Conservation (phyloP, 2,888 invertebrate genomes). For the Orthosia gracilis region DNA sequence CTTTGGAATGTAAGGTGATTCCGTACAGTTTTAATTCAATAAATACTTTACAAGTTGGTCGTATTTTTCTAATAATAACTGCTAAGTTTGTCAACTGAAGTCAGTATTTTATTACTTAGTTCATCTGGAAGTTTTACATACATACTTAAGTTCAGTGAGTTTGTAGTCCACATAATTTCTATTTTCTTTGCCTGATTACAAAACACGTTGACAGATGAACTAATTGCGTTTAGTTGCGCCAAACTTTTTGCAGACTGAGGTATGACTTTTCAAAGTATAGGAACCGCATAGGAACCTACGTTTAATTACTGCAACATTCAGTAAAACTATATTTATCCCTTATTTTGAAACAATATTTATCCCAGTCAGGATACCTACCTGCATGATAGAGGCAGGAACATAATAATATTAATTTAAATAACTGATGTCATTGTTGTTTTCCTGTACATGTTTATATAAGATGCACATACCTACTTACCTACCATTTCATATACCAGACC, state of each 20-base stretch:
- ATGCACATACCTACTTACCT: constrained; percentile 11
- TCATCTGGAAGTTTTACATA: not conserved
- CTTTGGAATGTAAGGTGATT: constrained; percentile 21
- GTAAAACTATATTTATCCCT: constrained; percentile 16
- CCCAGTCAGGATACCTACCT: constrained; percentile 19
- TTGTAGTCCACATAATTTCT: not conserved
- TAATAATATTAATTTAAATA: constrained; percentile 12
- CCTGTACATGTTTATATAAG: constrained; percentile 44
- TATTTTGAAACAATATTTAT: constrained; percentile 12
- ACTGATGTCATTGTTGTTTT: constrained; percentile 41
- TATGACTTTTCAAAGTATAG: not conserved
- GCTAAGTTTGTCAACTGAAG: not conserved
- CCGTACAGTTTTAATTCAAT: constrained; percentile 1
- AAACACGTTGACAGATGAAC: not conserved
- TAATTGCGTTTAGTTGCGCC: not conserved
- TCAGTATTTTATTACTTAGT: not conserved
- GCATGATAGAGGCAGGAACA: not conserved
- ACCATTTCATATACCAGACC: constrained; percentile 3
- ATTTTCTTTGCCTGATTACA: not conserved
- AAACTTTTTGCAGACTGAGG: not conserved
- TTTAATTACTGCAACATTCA: not conserved
- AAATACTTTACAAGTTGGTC: not conserved
- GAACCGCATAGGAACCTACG: not conserved
- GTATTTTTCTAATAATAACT: not conserved
- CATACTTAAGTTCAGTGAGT: not conserved